These are phyloP conservation scores for Novumbra hubbsi DNA, from an alignment of 2,797 vertebrate species.

Conservation along the genomic window DNA sequence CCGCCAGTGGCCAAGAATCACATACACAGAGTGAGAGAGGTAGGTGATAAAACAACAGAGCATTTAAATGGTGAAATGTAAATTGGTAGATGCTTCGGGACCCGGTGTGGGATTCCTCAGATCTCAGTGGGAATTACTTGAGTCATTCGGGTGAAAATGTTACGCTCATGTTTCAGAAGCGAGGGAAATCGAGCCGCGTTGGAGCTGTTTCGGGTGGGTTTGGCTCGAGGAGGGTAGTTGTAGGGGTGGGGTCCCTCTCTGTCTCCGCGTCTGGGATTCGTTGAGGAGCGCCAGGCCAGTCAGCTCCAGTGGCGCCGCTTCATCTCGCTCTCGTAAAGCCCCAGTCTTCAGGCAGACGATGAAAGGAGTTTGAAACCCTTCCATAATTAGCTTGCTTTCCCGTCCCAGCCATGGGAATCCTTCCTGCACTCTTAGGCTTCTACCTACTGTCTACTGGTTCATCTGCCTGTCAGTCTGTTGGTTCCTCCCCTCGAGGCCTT, in stretches of 20 bases:
- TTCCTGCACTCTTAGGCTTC: slow-evolving; percentile 51
- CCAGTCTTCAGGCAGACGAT: slow-evolving; percentile 71
- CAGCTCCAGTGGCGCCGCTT: slow-evolving; percentile 70
- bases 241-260: slow-evolving; percentile 44
- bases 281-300: slow-evolving; percentile 55
- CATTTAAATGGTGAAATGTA: background rate
- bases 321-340: slow-evolving; percentile 74
- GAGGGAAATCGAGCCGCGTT: slow-evolving; percentile 41
- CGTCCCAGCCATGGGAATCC: slow-evolving; percentile 64
- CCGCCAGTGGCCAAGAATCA: background rate
- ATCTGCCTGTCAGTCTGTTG: slow-evolving; percentile 44
- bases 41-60: slow-evolving; percentile 3
- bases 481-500: slow-evolving; percentile 38
- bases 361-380: slow-evolving; percentile 74
- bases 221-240: background rate
- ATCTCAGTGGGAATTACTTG: slow-evolving; percentile 18
- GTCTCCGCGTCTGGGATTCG: slow-evolving; percentile 62
- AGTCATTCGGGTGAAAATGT: slow-evolving; percentile 24
- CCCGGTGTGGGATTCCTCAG: background rate
- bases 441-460: slow-evolving; percentile 45
- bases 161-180: slow-evolving; percentile 33
- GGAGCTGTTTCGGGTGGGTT: background rate
- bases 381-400: slow-evolving; percentile 65
- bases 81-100: slow-evolving; percentile 6
- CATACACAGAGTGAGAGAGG: slow-evolving; percentile 11